Evolutionary conservation across 2,888 invertebrate species (phyloP).

Genomic region (Poecilus cupreus): DNA sequence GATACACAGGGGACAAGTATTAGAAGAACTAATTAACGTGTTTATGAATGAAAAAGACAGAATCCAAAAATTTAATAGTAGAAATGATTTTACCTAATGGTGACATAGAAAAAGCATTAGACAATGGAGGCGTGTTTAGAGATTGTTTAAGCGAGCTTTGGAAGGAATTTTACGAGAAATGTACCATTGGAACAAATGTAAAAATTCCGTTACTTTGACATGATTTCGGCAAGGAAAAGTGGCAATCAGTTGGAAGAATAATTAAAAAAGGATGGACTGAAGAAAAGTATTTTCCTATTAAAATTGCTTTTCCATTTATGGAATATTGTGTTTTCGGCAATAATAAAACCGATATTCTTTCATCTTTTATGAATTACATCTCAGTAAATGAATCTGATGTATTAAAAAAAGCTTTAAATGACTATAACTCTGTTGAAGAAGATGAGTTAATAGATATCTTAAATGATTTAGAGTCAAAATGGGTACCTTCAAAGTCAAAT

Average conservation of each 20-base stretch:
- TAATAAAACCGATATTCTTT: background rate
- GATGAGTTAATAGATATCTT: constrained; percentile 30
- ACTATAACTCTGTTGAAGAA: constrained; percentile 14
- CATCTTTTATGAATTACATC: background rate
- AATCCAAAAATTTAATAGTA: background rate
- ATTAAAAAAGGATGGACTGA: background rate
- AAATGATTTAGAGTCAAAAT: constrained; percentile 46
- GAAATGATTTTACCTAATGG: constrained; percentile 49
- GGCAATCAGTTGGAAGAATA: constrained; percentile 48
- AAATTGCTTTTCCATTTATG: background rate
- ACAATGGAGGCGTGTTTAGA: constrained; percentile 53
- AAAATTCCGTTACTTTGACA: constrained; percentile 53
- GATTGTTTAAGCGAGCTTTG: constrained; percentile 58
- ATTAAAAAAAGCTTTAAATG: constrained; percentile 45
- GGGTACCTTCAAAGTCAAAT: constrained; percentile 44
- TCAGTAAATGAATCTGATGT: background rate
- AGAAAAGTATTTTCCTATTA: background rate
- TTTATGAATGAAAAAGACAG: background rate
- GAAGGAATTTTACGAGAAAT: constrained; percentile 44
- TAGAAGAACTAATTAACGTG: background rate
- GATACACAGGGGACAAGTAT: background rate
- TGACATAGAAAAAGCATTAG: constrained; percentile 50
- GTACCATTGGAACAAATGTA: constrained; percentile 52
- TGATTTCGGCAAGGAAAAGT: constrained; percentile 53
- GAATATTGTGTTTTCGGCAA: background rate